Evolutionary conservation across 2,888 invertebrate genomes (phyloP).

Genomic region (Cactoblastis cactorum): DNA sequence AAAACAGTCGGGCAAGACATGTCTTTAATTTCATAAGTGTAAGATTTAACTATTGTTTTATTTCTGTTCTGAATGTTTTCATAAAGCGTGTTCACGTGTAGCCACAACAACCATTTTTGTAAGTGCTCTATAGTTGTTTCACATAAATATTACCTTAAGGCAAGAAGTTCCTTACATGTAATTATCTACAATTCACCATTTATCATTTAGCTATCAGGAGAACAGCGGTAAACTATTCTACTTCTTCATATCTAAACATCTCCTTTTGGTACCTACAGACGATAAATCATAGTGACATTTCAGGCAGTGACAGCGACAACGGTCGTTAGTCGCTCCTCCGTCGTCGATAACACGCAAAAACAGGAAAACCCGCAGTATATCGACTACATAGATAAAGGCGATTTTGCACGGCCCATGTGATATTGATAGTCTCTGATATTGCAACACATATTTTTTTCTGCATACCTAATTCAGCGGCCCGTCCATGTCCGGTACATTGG

Average conservation of each 20-base stretch:
- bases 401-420: constrained; percentile 7
- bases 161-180: neutral
- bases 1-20: neutral
- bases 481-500: too few relatives aligned
- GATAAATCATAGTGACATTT: constrained; percentile 67
- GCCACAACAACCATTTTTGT: too few relatives aligned
- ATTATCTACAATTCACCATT: neutral
- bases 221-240: neutral
- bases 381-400: neutral
- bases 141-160: neutral
- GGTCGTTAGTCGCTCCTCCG: constrained; percentile 55
- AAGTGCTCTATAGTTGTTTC: too few relatives aligned
- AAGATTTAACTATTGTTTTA: too few relatives aligned
- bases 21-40: neutral
- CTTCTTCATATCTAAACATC: constrained; percentile 31
- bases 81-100: too few relatives aligned
- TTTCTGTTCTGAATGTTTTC: too few relatives aligned
- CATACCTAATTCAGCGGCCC: too few relatives aligned
- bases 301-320: constrained; percentile 49
- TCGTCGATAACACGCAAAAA: constrained; percentile 53
- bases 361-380: constrained; percentile 33
- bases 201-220: neutral
- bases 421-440: constrained; percentile 3
- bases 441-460: neutral
- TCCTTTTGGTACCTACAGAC: constrained; percentile 34